Base-by-base conservation (phyloP, 2,113 vertebrate genomes). In the Candoia aspera region DNA sequence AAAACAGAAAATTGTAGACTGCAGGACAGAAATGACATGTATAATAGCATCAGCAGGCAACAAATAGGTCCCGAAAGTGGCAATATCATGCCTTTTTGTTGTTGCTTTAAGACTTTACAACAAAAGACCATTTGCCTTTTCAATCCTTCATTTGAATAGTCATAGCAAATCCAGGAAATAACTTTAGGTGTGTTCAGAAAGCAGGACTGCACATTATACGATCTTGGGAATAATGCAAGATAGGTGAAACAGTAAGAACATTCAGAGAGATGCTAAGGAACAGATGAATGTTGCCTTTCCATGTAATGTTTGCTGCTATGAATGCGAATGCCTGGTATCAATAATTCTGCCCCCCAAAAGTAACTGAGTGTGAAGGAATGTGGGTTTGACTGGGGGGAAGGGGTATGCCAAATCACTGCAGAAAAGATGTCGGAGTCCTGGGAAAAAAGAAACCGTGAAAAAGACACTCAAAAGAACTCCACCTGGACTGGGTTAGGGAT, bases 31-130 rank as follows among this genome's bases (percentile, higher is more conserved):
- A 98, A 98, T 97, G 97, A 97, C 97, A 98, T 97, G 97, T 97
- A 96, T 97, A 98, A 98, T 97, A 96, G 97, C 97, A 98, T 97
- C 97, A 98, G 97, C 98, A 97, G 97, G 97, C 97, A 98, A 97
- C 97, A 97, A 98, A 98, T 98, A 97, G 97, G 97, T 98, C 97
- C 97, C 97, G 97, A 97, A 98, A 97, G 97, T 97, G 97, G 97
- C 97, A 98, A 97, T 98, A 98, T 98, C 97, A 97, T 98, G 97
- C 95, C 97, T 98, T 97, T 49, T 97, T 97, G 97, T 98, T 96
- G 49, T 97, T 97, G 97, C 97, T 98, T 98, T 97, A 98, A 98
- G 97, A 97, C 96, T 97, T 97, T 94, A 89, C 92, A 93, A 95
- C 96, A 96, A 98, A 96, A 96, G 95, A 97, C 92, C 96, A 97